phyloP scores from a whole-genome alignment of 2,888 invertebrate genomes.

The Idaea biselata region DNA sequence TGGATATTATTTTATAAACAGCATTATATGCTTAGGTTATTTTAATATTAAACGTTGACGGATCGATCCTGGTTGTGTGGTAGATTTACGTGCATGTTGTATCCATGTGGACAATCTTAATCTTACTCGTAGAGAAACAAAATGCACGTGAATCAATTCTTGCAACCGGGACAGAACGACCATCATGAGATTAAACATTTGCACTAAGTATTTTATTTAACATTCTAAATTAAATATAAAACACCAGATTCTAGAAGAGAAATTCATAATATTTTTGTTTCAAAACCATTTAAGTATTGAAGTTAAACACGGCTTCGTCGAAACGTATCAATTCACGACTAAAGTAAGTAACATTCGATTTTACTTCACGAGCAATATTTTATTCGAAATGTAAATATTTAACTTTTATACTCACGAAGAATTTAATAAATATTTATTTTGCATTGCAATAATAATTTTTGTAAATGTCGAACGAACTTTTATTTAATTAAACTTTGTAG shows the following conservation, averaged over 20 bases:
- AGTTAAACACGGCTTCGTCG: background rate
- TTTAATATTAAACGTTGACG: too few relatives aligned
- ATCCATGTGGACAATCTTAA: too few relatives aligned
- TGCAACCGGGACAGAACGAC: too few relatives aligned
- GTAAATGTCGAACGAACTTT: background rate
- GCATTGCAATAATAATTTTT: background rate
- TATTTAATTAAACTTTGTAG: background rate
- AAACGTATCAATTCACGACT: background rate
- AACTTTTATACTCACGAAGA: background rate
- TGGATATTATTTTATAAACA: too few relatives aligned
- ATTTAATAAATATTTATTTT: background rate
- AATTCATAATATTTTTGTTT: background rate
- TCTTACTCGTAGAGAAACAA: too few relatives aligned
- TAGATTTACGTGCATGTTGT: too few relatives aligned
- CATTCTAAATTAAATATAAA: too few relatives aligned
- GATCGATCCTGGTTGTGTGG: too few relatives aligned
- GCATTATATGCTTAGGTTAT: too few relatives aligned
- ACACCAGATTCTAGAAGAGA: background rate
- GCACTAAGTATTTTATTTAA: too few relatives aligned
- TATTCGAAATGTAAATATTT: background rate
- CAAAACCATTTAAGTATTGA: background rate
- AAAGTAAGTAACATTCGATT: background rate
- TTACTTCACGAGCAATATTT: background rate
- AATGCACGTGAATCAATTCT: too few relatives aligned
- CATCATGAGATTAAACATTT: too few relatives aligned